phyloP scores from a whole-genome alignment of 2,113 vertebrate species.

The Mustelus asterias region DNA sequence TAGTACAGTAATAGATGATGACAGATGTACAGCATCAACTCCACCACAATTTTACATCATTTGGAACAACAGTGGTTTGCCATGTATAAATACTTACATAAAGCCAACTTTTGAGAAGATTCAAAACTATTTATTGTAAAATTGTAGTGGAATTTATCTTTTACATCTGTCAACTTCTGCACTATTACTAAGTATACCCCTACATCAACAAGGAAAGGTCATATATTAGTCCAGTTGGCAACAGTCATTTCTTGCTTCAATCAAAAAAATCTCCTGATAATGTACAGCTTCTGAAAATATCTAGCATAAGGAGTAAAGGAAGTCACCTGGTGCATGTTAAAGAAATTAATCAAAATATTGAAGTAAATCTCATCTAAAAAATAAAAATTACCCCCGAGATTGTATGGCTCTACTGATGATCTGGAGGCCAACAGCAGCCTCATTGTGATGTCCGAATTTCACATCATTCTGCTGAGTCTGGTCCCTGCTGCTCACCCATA shows the following conservation, averaged over 20 bases:
- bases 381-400: not conserved
- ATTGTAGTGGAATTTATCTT: not conserved
- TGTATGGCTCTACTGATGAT: not conserved
- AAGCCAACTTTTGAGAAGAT: not conserved
- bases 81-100: not conserved
- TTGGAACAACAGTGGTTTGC: constrained; percentile 10
- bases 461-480: not conserved
- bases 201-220: not conserved
- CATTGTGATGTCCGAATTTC: not conserved
- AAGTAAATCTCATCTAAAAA: not conserved
- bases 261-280: not conserved
- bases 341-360: not conserved
- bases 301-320: not conserved
- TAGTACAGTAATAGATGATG: not conserved
- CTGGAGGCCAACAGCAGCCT: not conserved
- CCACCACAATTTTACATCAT: constrained; percentile 12
- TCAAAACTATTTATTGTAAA: not conserved
- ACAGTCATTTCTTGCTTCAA: not conserved
- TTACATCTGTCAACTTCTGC: not conserved
- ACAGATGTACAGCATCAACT: constrained; percentile 6
- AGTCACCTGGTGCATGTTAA: not conserved
- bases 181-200: not conserved
- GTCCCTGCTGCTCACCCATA: not conserved
- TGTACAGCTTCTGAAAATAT: not conserved
- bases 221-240: not conserved